Base-by-base conservation (phyloP, 2,113 vertebrate genomes). In the Hystrix cristata region DNA sequence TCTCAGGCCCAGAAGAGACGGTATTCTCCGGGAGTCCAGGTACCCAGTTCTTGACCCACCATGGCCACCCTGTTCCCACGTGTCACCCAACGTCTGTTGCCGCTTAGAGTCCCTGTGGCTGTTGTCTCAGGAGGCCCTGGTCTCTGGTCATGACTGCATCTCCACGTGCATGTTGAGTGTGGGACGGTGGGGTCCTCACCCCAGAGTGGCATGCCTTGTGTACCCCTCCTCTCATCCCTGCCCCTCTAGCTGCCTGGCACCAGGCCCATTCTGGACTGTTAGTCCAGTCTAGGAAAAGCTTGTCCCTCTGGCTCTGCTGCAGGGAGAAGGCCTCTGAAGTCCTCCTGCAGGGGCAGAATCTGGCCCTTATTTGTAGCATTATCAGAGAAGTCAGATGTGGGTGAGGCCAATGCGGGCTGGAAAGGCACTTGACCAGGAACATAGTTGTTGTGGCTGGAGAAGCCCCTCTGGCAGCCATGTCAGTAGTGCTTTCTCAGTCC, bases 1-100 rank as follows among this genome's bases (percentile, higher is more conserved):
- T 94, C 87, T 98, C 98, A 99, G 99, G 99, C 99, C 87, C 99
- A 99, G 99, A 99, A 99, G 99, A 99, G 99, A 98, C 99, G 99
- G 97, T 99, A 99, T 97, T 99, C 99, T 95, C 99, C 99, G 9
- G 99, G 99, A 98, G 99, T 99, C n/a, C 99, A 99, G 99, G 99
- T 99, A 99, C 98, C 93, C 3, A 11, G 19, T 94, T 96, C 87
- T 93, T 92, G 90, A 85, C 90, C 86, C 67, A 25, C 19, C 43
- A 3, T 88, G 67, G 57, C 51, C 85, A 51, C 59, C 74, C 48
- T 78, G 57, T 78, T 71, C 78, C 76, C 62, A 31, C 59, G 10
- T 94, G 95, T 95, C 90, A 87, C 48, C 65, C 65, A 31, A 16
- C 97, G 51, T 97, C 86, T 59, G 67, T 78, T 91, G 43, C 78